Conservation (phyloP, 1,140 invertebrate genomes). For the Mactra quadrangularis region DNA sequence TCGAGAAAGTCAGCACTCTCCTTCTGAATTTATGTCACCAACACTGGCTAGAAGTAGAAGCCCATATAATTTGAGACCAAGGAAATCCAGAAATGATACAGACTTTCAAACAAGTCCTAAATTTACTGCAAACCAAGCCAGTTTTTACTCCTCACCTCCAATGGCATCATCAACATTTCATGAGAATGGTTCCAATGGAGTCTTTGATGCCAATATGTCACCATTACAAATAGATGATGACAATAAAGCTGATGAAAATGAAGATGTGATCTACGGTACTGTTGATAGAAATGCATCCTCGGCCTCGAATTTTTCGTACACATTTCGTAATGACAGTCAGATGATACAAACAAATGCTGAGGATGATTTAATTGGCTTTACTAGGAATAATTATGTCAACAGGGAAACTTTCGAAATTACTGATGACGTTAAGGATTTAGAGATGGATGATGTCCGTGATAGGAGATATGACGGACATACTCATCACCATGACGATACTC, state of each 20-base stretch:
- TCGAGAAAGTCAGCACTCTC: background rate
- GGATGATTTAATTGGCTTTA: constrained; percentile 51
- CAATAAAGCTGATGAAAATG: constrained; percentile 5
- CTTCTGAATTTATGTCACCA: background rate
- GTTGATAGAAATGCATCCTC: constrained; percentile 10
- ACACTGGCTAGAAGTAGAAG: constrained; percentile 11
- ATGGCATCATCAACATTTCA: constrained; percentile 50
- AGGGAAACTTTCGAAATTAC: no score
- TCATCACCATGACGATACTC: no score
- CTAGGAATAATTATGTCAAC: background rate
- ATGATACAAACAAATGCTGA: constrained; percentile 53
- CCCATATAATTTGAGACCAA: background rate
- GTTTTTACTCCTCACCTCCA: constrained; percentile 24
- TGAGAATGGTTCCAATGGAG: background rate
- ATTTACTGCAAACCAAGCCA: background rate
- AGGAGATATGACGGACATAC: no score
- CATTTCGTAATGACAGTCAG: constrained; percentile 60
- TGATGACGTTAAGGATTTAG: background rate
- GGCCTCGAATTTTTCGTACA: constrained; percentile 36
- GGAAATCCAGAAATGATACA: background rate
- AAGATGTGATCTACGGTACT: background rate
- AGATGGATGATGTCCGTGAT: no score
- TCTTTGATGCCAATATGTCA: background rate
- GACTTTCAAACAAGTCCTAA: background rate
- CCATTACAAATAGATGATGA: constrained; percentile 11